Evolutionary conservation across 2,797 vertebrate species (phyloP), one percentile per base, ranked within the genome.

Genomic region (Brotula barbata): DNA sequence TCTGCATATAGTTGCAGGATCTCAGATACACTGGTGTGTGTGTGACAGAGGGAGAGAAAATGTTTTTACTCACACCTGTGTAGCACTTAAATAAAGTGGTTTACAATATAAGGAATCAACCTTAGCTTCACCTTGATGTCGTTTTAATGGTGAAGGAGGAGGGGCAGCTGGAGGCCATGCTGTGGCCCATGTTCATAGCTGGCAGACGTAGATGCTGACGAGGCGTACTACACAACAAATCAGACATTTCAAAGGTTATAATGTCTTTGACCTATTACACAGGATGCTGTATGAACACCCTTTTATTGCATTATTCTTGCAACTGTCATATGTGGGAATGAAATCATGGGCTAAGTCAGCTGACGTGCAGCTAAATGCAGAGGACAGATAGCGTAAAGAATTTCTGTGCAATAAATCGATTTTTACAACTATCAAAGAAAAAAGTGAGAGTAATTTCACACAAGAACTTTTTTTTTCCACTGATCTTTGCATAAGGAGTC

Each of bases 1-100:
- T 91, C 93, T 6, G 92, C 80, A 44, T 89, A 90, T 80, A 93
- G 62, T 65, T 94, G 89, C 66, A 97, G 89, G 41, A 96, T 85
- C 34, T 97, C 95, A 0, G 93, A 93, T 72, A 98, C 89, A 84
- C 95, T 98, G 52, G 5, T 5, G 57, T 33, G 21, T 1, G 34
- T 12, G n/a, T 41, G 31, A 57, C 19, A 47, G 33, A 17, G 8
- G 4, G 7, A 37, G 25, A 58, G n/a, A 20, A 5, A 15, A 10
- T 2, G 7, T 17, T 6, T 23, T 7, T 23, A 22, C 33, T 41
- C 1, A 17, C 44, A 20, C 17, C 17, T 22, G 31, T 54, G 2
- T 33, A n/a, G 11, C 21, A 7, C 17, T 45, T 16, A 48, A 31
- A 13, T 16, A 12, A 16, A 54, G 3, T n/a, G n/a, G n/a, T n/a